Base-by-base conservation (phyloP, 2,888 invertebrate genomes). In the Dolichopus griseipennis region DNA sequence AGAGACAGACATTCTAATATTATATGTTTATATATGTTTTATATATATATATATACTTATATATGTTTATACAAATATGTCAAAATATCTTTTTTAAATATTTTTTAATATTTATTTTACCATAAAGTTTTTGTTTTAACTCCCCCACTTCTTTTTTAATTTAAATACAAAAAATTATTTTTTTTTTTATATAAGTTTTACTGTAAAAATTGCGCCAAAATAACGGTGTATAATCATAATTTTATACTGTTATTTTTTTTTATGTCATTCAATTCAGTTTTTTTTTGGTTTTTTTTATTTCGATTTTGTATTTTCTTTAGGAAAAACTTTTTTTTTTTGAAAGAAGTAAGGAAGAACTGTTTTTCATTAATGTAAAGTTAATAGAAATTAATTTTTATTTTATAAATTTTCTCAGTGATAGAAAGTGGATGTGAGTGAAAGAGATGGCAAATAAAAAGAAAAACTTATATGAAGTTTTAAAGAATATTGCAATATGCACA, bases 51-150 rank as follows among this genome's bases (percentile, higher is more conserved):
- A 27, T 52, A 52, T 52, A 6, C 52, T 3, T 52, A 52, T 52
- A 52, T 52, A 52, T 52, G 52, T 52, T 18, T 52, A 52, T 52
- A 27, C 5, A 5, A 27, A 27, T n/a, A n/a, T n/a, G n/a, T n/a
- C n/a, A n/a, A n/a, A n/a, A n/a, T 52, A 52, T 52, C 52, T 18
- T 52, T 34, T n/a, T 18, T 52, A 52, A 52, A 52, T 52, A 52
- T 52, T n/a, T n/a, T n/a, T 52, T 18, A 52, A 52, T 52, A 52
- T 52, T 52, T 52, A 52, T 52, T 52, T 52, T 52, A 52, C 18
- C 52, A 52, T 52, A 52, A 7, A 52, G 52, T 52, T 52, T 52
- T 18, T 52, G n/a, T n/a, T n/a, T n/a, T n/a, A n/a, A n/a, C 18
- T 52, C 27, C 2, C 27, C 27, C 27, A 2, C 27, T 52, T 52